These are phyloP conservation scores for Pomacea maculata DNA, from an alignment of 1,140 invertebrate species.

Conservation along the genomic window DNA sequence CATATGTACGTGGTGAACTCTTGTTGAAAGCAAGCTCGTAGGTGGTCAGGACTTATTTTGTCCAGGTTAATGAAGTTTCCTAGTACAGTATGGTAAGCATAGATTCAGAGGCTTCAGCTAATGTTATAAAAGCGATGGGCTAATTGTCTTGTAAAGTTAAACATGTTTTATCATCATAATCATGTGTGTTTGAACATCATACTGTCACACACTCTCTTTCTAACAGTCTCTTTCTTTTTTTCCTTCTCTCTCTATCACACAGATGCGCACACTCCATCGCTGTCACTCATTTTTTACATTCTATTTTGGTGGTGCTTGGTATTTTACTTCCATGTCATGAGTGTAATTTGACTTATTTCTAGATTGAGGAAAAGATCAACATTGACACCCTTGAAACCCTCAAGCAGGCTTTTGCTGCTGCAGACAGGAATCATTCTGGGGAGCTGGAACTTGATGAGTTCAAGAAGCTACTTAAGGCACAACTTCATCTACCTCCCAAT, in stretches of 20 bases:
- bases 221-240: neutral
- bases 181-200: neutral
- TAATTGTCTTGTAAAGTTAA: neutral
- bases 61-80: no score
- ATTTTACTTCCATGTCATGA: neutral
- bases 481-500: conserved; percentile 48
- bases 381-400: conserved; percentile 61
- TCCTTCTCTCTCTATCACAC: conserved; percentile 8
- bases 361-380: conserved; percentile 65
- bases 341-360: conserved; percentile 1
- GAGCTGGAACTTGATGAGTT: conserved; percentile 61
- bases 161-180: neutral
- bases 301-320: conserved; percentile 1
- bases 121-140: no score
- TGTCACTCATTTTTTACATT: neutral
- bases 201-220: conserved; percentile 6
- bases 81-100: no score
- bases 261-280: neutral
- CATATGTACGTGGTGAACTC: no score
- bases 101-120: no score
- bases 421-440: conserved; percentile 58
- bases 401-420: conserved; percentile 59
- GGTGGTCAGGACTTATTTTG: no score
- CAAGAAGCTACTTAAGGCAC: conserved; percentile 55
- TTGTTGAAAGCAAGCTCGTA: no score